Percentiles rank a stretch among this genome's conserved stretches.
These are phyloP conservation scores for Brachionus koreanus DNA, from an alignment of 1,140 invertebrate genomes.

Conservation along the genomic window DNA sequence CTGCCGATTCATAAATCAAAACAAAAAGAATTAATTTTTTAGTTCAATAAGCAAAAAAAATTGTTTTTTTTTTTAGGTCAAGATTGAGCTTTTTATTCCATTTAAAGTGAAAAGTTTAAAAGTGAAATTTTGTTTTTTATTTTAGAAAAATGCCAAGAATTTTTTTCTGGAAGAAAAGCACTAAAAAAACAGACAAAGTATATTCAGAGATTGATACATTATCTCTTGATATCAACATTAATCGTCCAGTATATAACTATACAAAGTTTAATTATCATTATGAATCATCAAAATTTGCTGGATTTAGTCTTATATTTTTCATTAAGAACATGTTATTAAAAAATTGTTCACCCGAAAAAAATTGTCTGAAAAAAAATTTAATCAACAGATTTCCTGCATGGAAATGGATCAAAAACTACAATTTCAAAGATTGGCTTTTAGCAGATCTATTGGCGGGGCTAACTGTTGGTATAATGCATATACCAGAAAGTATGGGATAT, in stretches of 20 bases:
- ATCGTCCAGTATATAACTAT: neutral
- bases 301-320: neutral
- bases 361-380: neutral
- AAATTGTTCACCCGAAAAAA: neutral
- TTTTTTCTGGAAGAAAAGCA: neutral
- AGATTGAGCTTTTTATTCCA: neutral
- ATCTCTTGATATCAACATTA: neutral
- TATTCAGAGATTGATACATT: neutral
- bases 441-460: conserved; percentile 58
- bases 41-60: neutral
- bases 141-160: neutral
- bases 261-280: neutral
- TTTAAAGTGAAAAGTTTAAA: neutral
- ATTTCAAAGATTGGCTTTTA: conserved; percentile 52
- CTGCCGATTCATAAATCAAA: neutral
- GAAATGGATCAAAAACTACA: conserved; percentile 55
- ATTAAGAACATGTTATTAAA: neutral
- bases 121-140: neutral
- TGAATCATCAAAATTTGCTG: neutral
- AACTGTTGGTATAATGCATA: conserved; percentile 60
- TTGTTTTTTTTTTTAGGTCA: neutral
- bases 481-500: conserved; percentile 72
- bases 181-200: neutral
- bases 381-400: conserved; percentile 51
- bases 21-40: neutral